Percentiles rank a stretch among this genome's conserved stretches.
Conservation (phyloP, 2,113 vertebrate genomes). For the Hippocampus zosterae region DNA sequence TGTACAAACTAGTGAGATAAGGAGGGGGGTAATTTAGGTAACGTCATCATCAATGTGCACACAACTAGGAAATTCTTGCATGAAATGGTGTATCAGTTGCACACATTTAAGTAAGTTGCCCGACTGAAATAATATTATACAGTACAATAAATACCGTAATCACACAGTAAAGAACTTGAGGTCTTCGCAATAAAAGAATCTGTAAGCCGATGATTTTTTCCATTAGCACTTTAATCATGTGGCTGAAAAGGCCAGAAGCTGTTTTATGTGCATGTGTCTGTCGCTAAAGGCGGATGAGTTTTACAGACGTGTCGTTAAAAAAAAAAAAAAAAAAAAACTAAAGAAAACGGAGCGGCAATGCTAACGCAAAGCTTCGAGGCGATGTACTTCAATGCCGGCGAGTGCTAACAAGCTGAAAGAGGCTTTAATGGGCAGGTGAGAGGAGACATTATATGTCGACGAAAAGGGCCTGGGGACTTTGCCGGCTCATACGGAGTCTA, state of each 20-base stretch:
- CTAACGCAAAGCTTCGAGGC: slow-evolving; percentile 44
- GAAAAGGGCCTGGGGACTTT: slow-evolving; percentile 28
- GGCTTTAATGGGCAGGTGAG: slow-evolving; percentile 57
- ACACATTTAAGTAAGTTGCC: not conserved
- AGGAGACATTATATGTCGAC: slow-evolving; percentile 31
- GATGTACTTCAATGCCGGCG: slow-evolving; percentile 37
- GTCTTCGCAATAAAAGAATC: not conserved
- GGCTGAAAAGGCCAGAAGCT: slow-evolving; percentile 20
- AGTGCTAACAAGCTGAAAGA: slow-evolving; percentile 44
- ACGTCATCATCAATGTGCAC: slow-evolving; percentile 26
- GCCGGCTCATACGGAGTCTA: slow-evolving; percentile 6
- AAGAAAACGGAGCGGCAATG: slow-evolving; percentile 6
- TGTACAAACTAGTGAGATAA: slow-evolving; percentile 17
- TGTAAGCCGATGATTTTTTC: slow-evolving; percentile 15
- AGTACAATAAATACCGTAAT: not conserved
- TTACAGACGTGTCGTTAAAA: slow-evolving; percentile 25
- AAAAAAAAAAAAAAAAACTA: slow-evolving; percentile 18
- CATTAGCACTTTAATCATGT: slow-evolving; percentile 19
- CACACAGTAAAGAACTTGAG: not conserved
- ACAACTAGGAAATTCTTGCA: not conserved
- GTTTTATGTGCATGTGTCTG: slow-evolving; percentile 18
- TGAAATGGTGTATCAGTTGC: not conserved
- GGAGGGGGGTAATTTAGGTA: slow-evolving; percentile 12
- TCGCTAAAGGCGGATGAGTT: slow-evolving; percentile 31
- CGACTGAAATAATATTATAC: slow-evolving; percentile 1